Percentiles rank a stretch among this genome's conserved stretches.
These are phyloP conservation scores for Lycocerus yunnanus DNA, from an alignment of 2,888 invertebrate genomes.

Conservation along the genomic window DNA sequence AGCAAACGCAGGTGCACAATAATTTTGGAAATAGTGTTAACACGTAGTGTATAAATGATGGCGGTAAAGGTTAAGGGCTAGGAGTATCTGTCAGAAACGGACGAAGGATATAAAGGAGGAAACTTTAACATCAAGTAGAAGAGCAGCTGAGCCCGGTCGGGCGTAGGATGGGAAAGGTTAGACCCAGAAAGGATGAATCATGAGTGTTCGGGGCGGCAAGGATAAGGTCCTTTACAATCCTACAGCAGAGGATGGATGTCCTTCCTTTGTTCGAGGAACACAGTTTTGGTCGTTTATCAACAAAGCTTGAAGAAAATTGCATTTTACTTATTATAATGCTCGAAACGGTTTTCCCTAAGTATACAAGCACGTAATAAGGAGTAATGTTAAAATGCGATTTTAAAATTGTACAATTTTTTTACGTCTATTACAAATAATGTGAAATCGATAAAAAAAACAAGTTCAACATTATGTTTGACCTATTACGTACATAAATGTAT, in stretches of 20 bases:
- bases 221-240: slow-evolving; percentile 50
- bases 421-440: not conserved
- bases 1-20: slow-evolving; percentile 24
- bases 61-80: slow-evolving; percentile 31
- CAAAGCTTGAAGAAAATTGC: slow-evolving; percentile 21
- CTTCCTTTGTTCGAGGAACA: slow-evolving; percentile 41
- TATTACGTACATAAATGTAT: not conserved
- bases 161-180: slow-evolving; percentile 50
- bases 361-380: slow-evolving; percentile 6
- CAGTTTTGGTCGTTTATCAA: slow-evolving; percentile 40
- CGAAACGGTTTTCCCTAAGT: slow-evolving; percentile 8
- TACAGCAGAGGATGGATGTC: slow-evolving; percentile 42
- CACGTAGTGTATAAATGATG: slow-evolving; percentile 31
- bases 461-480: not conserved
- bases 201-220: slow-evolving; percentile 50
- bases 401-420: not conserved
- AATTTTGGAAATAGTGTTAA: slow-evolving; percentile 30
- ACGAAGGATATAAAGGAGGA: slow-evolving; percentile 41
- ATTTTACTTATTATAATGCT: slow-evolving; percentile 19
- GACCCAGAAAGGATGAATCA: slow-evolving; percentile 53
- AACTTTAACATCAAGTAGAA: slow-evolving; percentile 38
- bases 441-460: not conserved
- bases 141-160: slow-evolving; percentile 43
- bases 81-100: slow-evolving; percentile 33
- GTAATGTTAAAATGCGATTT: not conserved